Evolutionary conservation across 2,113 vertebrate species (phyloP).

Genomic region (Octodon degus): DNA sequence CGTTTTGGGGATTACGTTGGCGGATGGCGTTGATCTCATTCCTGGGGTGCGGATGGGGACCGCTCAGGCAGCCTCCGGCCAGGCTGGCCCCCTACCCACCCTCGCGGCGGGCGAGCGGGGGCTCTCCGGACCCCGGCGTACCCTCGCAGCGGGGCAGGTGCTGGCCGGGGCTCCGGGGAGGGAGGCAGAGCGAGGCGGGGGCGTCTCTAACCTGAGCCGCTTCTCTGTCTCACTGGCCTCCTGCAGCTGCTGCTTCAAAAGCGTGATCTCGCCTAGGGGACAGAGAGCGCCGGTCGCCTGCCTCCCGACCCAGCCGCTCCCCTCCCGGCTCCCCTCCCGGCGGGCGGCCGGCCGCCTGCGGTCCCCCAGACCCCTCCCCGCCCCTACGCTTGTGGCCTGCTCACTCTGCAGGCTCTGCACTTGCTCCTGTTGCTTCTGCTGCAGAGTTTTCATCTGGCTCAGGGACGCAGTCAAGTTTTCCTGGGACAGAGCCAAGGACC

Average conservation of each 20-base stretch:
- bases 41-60: not conserved
- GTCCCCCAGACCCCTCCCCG: too few species aligned
- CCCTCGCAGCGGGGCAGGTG: too few species aligned
- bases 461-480: not conserved
- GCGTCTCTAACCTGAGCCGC: constrained; percentile 8
- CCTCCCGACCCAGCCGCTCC: too few species aligned
- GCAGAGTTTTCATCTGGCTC: not conserved
- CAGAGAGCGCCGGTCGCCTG: not conserved
- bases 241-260: not conserved
- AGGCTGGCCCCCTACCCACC: not conserved
- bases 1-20: fast-evolving
- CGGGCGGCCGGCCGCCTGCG: too few species aligned
- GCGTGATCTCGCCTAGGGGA: not conserved
- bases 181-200: fast-evolving
- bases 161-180: not conserved
- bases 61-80: not conserved
- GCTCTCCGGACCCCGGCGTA: not conserved
- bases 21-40: not conserved
- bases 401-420: not conserved
- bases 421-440: not conserved
- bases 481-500: not conserved
- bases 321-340: not conserved
- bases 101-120: not conserved
- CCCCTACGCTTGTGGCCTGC: not conserved
- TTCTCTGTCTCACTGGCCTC: fast-evolving